Percentiles rank a stretch among this genome's conserved stretches.
phyloP scores from a whole-genome alignment of 2,888 invertebrate genomes.

The Drosophila kokeensis region DNA sequence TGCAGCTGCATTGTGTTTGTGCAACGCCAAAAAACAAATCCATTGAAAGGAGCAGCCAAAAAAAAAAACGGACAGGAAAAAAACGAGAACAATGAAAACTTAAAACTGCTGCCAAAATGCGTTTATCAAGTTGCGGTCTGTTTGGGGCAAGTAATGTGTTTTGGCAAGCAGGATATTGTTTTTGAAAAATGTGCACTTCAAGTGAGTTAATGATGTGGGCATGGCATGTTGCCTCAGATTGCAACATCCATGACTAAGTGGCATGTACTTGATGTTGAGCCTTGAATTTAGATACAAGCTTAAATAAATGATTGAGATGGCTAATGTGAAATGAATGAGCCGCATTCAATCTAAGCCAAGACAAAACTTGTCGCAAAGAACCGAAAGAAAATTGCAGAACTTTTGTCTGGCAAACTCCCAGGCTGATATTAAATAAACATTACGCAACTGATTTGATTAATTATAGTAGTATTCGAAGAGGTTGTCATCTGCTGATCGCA shows the following conservation, averaged over 20 bases:
- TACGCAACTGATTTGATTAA: constrained; percentile 52
- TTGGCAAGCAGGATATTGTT: constrained; percentile 16
- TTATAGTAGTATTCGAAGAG: constrained; percentile 19
- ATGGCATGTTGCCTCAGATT: constrained; percentile 8
- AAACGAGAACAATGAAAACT: constrained; percentile 53
- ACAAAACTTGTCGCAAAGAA: not conserved
- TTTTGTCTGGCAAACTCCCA: not conserved
- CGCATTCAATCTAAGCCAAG: not conserved
- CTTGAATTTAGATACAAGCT: not conserved
- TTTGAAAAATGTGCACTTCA: constrained; percentile 18
- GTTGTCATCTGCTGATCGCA: not conserved
- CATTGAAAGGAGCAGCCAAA: constrained; percentile 33
- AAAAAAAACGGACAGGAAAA: constrained; percentile 9
- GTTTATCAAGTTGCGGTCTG: constrained; percentile 73
- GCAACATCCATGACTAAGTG: constrained; percentile 2
- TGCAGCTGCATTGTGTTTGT: constrained; percentile 63
- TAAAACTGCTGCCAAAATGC: constrained; percentile 35
- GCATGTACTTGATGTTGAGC: not conserved
- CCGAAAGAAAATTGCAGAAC: not conserved
- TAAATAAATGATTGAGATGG: not conserved
- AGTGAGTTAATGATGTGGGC: constrained; percentile 34
- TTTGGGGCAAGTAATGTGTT: constrained; percentile 42
- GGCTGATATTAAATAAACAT: constrained; percentile 55
- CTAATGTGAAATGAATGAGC: constrained; percentile 1
- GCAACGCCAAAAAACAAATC: constrained; percentile 29